A percentile compares a stretch with the other conserved stretches of the same genome.
Evolutionary conservation across 2,888 invertebrate species (phyloP).

Genomic region (Anthoptus insignis): DNA sequence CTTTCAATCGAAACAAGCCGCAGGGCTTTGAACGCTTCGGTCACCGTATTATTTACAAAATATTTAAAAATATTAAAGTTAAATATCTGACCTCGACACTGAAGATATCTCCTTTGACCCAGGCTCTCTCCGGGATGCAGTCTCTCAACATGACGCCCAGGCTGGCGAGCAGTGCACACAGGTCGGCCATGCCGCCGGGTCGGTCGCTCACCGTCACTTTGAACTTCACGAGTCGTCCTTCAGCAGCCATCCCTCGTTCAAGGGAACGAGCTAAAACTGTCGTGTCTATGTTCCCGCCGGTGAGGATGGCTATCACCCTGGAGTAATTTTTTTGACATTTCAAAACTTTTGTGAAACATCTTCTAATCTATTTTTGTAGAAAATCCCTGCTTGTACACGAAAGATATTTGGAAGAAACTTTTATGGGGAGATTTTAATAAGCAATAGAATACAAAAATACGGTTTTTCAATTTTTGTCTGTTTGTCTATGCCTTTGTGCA

Average conservation of each 20-base stretch:
- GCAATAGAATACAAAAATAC: too few relatives aligned
- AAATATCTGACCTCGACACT: constrained; percentile 73
- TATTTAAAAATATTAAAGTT: too few relatives aligned
- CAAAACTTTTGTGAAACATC: too few relatives aligned
- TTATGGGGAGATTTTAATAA: too few relatives aligned
- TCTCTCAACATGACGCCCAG: constrained; percentile 96
- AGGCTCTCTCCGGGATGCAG: constrained; percentile 97
- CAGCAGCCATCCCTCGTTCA: constrained; percentile 96
- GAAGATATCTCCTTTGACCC: constrained; percentile 96
- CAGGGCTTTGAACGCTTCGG: background rate
- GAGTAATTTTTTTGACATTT: too few relatives aligned
- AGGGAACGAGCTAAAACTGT: constrained; percentile 95
- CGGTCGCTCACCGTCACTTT: constrained; percentile 91
- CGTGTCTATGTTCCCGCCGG: constrained; percentile 97
- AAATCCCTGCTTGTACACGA: too few relatives aligned
- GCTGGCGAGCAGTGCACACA: constrained; percentile 91
- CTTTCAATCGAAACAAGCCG: too few relatives aligned
- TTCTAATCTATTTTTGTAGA: too few relatives aligned
- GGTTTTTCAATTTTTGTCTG: too few relatives aligned
- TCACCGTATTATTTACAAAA: too few relatives aligned
- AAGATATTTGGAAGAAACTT: too few relatives aligned
- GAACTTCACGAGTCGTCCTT: constrained; percentile 90
- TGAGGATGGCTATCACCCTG: constrained; percentile 93
- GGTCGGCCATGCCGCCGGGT: constrained; percentile 95
- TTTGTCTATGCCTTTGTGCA: too few relatives aligned